A percentile compares a stretch with the other conserved stretches of the same genome.
phyloP scores from a whole-genome alignment of 2,888 invertebrate species.

The Cephalotes varians region DNA sequence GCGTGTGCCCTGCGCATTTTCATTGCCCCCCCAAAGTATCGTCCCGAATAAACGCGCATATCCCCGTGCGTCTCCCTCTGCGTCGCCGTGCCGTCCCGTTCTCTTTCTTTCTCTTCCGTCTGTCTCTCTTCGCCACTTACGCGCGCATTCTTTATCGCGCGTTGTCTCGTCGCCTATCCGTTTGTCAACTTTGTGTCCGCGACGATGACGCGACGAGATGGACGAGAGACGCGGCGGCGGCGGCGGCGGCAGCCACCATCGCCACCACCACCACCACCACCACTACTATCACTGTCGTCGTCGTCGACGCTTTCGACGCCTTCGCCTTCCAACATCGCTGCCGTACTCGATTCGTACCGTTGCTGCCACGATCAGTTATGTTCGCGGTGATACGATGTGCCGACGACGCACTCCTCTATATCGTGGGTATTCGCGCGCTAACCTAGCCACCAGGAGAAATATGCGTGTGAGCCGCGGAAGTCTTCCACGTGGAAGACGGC shows the following conservation, averaged over 20 bases:
- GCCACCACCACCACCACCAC: not conserved
- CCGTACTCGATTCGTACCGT: too few species aligned
- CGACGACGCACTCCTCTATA: not conserved
- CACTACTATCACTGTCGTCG: not conserved
- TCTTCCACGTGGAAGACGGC: not conserved
- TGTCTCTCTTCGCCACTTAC: constrained; percentile 56
- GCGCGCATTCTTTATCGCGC: constrained; percentile 60
- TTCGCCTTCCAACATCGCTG: not conserved
- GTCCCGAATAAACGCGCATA: constrained; percentile 78
- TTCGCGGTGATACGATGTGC: not conserved
- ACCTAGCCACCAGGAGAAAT: not conserved
- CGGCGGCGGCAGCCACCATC: not conserved
- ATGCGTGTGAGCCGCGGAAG: constrained; percentile 1
- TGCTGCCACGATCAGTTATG: not conserved
- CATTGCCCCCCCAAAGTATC: constrained; percentile 79
- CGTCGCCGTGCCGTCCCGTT: not conserved
- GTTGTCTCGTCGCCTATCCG: constrained; percentile 31
- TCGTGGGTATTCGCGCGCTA: not conserved
- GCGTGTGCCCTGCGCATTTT: constrained; percentile 84
- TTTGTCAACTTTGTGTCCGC: constrained; percentile 41
- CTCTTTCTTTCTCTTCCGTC: constrained; percentile 53
- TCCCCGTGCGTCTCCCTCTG: constrained; percentile 49
- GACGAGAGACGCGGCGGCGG: constrained; percentile 8
- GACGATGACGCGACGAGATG: constrained; percentile 19
- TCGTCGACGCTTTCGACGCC: too few species aligned